Conservation (phyloP, 2,797 vertebrate genomes). For the Lophius americanus region DNA sequence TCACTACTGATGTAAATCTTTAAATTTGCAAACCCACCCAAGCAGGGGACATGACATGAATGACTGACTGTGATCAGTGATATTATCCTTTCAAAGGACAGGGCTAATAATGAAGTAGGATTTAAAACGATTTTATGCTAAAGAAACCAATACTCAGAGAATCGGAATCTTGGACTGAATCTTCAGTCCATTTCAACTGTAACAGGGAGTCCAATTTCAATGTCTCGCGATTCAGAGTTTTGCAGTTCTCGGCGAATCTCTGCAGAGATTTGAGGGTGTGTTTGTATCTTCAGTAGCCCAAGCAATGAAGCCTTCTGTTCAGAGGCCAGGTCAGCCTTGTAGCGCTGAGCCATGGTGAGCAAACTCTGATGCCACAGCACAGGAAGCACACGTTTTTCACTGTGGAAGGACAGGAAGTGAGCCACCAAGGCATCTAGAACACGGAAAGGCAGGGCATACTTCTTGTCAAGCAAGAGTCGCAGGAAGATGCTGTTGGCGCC, state of each 20-base stretch:
- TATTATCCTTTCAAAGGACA: slow-evolving; percentile 1
- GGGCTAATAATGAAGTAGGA: too few species aligned
- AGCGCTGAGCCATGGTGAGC: slow-evolving; percentile 92
- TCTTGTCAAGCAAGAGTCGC: slow-evolving; percentile 95
- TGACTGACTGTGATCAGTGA: neutral
- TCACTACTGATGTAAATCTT: slow-evolving; percentile 20
- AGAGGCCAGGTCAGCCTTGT: slow-evolving; percentile 92
- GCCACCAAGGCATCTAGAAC: slow-evolving; percentile 95
- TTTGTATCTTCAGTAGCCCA: slow-evolving; percentile 92
- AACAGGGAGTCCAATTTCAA: slow-evolving; percentile 80
- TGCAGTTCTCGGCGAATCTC: slow-evolving; percentile 93
- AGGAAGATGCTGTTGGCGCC: slow-evolving; percentile 98
- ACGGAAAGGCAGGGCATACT: slow-evolving; percentile 97
- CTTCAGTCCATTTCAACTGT: slow-evolving; percentile 81
- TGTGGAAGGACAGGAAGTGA: slow-evolving; percentile 94
- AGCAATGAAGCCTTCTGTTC: slow-evolving; percentile 93
- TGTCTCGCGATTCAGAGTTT: slow-evolving; percentile 86
- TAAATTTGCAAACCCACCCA: slow-evolving; percentile 13
- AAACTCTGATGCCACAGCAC: slow-evolving; percentile 98
- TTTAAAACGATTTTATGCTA: neutral
- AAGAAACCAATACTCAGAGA: neutral
- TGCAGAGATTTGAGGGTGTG: slow-evolving; percentile 84
- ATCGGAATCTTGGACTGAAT: neutral
- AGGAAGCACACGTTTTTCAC: slow-evolving; percentile 88
- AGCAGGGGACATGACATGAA: neutral